Conservation (phyloP, 2,888 invertebrate genomes). For the Stenodera caucasica region DNA sequence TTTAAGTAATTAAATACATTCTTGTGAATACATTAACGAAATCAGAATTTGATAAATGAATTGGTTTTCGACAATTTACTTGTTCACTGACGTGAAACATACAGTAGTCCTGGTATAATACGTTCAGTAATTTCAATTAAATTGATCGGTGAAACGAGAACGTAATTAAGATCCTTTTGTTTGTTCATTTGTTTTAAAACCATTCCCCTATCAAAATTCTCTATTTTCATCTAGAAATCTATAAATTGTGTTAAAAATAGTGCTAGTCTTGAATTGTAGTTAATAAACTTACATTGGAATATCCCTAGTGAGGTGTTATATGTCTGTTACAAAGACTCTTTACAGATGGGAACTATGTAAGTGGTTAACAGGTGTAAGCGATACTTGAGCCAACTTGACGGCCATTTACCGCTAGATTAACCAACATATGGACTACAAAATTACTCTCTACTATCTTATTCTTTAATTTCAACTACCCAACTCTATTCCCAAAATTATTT, state of each 20-base stretch:
- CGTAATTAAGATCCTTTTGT: slow-evolving; percentile 36
- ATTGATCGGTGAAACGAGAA: slow-evolving; percentile 35
- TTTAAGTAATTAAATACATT: slow-evolving; percentile 35
- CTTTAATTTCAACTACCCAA: slow-evolving; percentile 26
- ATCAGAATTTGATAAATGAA: slow-evolving; percentile 38
- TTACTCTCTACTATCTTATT: slow-evolving; percentile 32
- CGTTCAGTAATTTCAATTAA: slow-evolving; percentile 34
- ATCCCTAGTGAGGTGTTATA: slow-evolving; percentile 32
- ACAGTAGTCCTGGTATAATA: slow-evolving; percentile 5
- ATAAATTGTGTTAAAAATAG: slow-evolving; percentile 15
- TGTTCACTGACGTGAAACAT: slow-evolving; percentile 20
- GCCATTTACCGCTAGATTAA: slow-evolving; percentile 48
- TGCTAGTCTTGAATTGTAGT: slow-evolving; percentile 25
- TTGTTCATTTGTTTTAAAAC: too few species aligned
- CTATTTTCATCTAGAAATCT: slow-evolving; percentile 12
- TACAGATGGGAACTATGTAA: slow-evolving; percentile 44
- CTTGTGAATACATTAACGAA: slow-evolving; percentile 29
- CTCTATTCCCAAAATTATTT: too few species aligned
- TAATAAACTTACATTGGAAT: slow-evolving; percentile 33
- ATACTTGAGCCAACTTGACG: slow-evolving; percentile 46
- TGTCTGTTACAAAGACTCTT: slow-evolving; percentile 21
- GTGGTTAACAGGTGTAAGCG: slow-evolving; percentile 48
- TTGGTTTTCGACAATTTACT: slow-evolving; percentile 29
- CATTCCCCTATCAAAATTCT: too few species aligned
- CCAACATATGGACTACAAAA: slow-evolving; percentile 45